Percentiles rank a stretch among this genome's conserved stretches.
phyloP scores from a whole-genome alignment of 2,113 vertebrate genomes.

The Channa argus region DNA sequence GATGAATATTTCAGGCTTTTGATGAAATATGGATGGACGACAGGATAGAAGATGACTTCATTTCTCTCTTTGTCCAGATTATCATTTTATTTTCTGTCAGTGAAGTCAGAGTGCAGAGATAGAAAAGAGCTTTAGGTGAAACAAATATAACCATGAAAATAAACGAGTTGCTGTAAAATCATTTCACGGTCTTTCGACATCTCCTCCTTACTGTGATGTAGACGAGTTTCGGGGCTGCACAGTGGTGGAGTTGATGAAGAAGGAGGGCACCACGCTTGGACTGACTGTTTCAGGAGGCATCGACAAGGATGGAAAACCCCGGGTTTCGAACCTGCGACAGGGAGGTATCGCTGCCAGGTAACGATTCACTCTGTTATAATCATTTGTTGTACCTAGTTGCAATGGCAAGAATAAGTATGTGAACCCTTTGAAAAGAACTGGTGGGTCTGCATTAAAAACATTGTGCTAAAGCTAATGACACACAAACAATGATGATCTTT shows the following conservation, averaged over 20 bases:
- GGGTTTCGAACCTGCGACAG: conserved; percentile 97
- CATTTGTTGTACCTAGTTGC: too few species aligned
- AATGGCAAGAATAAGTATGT: too few species aligned
- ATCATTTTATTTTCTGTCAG: conserved; percentile 34
- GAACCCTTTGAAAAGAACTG: too few species aligned
- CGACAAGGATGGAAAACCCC: conserved; percentile 96
- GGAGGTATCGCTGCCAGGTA: conserved; percentile 98
- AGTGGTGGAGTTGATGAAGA: conserved; percentile 97
- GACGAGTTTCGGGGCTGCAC: conserved; percentile 97
- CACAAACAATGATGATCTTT: too few species aligned
- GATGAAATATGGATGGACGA: conserved; percentile 62
- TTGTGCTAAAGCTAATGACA: too few species aligned
- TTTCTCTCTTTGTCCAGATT: conserved; percentile 25
- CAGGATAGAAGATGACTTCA: conserved; percentile 46
- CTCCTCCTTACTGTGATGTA: conserved; percentile 61
- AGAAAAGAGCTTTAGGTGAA: not conserved
- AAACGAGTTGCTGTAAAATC: too few species aligned
- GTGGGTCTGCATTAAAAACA: too few species aligned
- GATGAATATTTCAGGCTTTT: conserved; percentile 61
- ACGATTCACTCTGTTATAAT: conserved; percentile 8
- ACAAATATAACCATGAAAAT: not conserved
- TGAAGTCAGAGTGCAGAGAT: not conserved
- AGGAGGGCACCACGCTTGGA: conserved; percentile 97
- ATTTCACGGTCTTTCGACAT: not conserved
- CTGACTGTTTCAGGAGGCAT: conserved; percentile 96